Evolutionary conservation across 2,888 invertebrate species (phyloP), one percentile per base, ranked within the genome.

Genomic region (Apodemia duryi): DNA sequence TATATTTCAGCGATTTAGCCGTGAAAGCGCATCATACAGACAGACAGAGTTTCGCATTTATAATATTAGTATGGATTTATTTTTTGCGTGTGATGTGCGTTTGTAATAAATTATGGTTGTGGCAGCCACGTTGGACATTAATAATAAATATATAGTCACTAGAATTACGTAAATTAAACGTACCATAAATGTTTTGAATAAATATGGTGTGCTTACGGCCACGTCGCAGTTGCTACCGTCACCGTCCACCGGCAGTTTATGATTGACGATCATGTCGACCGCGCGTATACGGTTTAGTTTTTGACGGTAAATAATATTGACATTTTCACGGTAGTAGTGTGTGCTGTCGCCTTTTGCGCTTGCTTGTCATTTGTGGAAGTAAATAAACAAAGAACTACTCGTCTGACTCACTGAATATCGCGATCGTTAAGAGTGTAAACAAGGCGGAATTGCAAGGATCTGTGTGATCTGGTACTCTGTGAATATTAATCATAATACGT

Each of bases 381-480:
- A 85, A 85, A 86, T 78, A 86, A 87, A 86, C 83, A 84, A 80
- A 79, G 72, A 71, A 71, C 71, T 68, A 35, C 35, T 35, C 35
- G 35, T 72, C 77, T 84, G 81, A 80, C 73, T 86, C 79, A 82
- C 73, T 66, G 62, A 69, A 67, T 67, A 73, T 76, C 71, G 49
- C 46, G 46, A 71, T 71, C 71, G 68, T 71, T 32, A 32, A 71
- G 71, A 77, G 78, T 81, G 79, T 80, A 77, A 80, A 81, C 76
- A 81, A 49, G 46, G 21, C 54, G 65, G 60, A 68, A 69, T 54
- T 52, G 65, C 52, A 61, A 63, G 65, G 61, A 64, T 62, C 29
- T 70, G 63, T 51, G 61, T 29, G 35, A 35, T 61, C 41, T 41
- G 61, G 57, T 60, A 62, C 52, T 63, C 63, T 57, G 63, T 66